phyloP scores from a whole-genome alignment of 2,888 invertebrate species.

The Copidosoma aretas region DNA sequence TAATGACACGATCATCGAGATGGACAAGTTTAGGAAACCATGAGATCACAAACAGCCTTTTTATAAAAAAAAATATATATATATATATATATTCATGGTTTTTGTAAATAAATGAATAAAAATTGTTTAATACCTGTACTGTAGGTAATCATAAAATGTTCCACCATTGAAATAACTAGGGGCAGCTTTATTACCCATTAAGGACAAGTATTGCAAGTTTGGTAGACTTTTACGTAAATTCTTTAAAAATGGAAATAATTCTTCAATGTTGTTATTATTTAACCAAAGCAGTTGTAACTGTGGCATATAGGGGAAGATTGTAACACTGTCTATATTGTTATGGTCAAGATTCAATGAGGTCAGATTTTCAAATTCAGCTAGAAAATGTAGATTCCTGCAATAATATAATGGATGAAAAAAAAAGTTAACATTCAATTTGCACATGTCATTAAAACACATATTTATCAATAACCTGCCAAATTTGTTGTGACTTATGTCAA shows the following conservation, averaged over 20 bases:
- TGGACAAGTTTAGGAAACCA: constrained; percentile 73
- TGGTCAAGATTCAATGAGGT: constrained; percentile 83
- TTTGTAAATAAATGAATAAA: constrained; percentile 1
- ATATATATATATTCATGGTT: constrained; percentile 3
- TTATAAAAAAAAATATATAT: constrained; percentile 42
- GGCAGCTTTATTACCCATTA: constrained; percentile 86
- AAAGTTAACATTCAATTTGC: no score
- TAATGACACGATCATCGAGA: constrained; percentile 76
- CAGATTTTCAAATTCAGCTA: constrained; percentile 75
- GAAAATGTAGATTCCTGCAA: constrained; percentile 74
- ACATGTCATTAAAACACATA: constrained; percentile 1
- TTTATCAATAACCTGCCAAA: constrained; percentile 52
- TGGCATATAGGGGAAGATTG: constrained; percentile 75
- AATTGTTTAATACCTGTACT: constrained; percentile 70
- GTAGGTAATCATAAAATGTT: constrained; percentile 76
- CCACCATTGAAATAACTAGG: constrained; percentile 80
- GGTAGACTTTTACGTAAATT: constrained; percentile 76
- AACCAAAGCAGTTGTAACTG: constrained; percentile 79
- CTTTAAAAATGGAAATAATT: constrained; percentile 76
- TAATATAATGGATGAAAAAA: neutral
- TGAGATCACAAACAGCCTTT: constrained; percentile 76
- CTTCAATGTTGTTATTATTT: constrained; percentile 67
- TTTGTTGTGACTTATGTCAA: constrained; percentile 58
- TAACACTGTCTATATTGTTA: constrained; percentile 75
- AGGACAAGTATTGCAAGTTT: constrained; percentile 75